Evolutionary conservation across 2,113 vertebrate species (phyloP).

Genomic region (Alethe castanea): DNA sequence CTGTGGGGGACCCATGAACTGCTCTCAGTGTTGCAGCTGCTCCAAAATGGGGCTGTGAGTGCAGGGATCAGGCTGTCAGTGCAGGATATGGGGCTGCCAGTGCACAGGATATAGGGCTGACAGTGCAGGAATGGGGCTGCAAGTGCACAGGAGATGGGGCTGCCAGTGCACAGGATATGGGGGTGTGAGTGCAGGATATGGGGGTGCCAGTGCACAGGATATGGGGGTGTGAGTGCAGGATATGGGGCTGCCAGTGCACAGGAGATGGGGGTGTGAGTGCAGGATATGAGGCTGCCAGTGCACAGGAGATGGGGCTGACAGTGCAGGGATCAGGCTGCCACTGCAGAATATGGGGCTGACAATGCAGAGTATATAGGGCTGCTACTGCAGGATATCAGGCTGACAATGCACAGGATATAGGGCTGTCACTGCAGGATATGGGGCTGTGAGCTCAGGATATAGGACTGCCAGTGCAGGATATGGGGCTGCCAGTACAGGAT

Average conservation of each 20-base stretch:
- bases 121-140: background rate
- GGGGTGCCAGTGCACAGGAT: too few relatives aligned
- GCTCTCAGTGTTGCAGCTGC: background rate
- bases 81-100: too few relatives aligned
- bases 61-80: background rate
- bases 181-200: rapidly evolving
- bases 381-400: background rate
- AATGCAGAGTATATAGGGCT: rapidly evolving
- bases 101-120: too few relatives aligned
- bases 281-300: rapidly evolving
- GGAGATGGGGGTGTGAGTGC: rapidly evolving
- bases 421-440: background rate
- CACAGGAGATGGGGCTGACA: background rate
- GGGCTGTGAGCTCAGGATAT: background rate
- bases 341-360: too few relatives aligned
- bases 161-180: background rate
- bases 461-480: background rate
- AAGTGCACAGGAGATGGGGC: too few relatives aligned
- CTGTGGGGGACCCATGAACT: background rate
- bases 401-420: background rate
- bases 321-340: too few relatives aligned
- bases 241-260: background rate
- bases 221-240: background rate
- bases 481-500: background rate
- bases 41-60: rapidly evolving